phyloP scores from a whole-genome alignment of 2,888 invertebrate genomes.

The Pristionchus japonicus region DNA sequence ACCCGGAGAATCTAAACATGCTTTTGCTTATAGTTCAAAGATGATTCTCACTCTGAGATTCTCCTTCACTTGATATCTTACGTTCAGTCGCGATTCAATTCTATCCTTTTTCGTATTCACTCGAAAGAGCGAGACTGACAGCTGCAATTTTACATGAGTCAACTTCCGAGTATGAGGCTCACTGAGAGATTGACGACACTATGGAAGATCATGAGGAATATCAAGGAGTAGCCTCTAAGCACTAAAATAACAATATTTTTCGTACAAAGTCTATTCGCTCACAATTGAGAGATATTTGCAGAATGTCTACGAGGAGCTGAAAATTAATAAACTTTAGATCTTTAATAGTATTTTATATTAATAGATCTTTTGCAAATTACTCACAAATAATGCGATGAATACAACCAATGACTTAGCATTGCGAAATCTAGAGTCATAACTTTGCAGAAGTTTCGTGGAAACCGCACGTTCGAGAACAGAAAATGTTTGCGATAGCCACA shows the following conservation, averaged over 20 bases:
- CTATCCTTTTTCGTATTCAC: background rate
- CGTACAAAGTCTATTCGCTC: too few relatives aligned
- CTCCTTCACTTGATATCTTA: background rate
- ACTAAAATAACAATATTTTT: background rate
- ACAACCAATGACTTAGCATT: background rate
- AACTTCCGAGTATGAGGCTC: background rate
- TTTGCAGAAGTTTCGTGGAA: background rate
- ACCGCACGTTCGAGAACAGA: background rate
- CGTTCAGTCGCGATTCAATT: background rate
- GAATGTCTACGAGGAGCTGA: background rate
- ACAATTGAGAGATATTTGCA: background rate
- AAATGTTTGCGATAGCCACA: background rate
- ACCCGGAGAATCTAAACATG: background rate
- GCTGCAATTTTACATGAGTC: background rate
- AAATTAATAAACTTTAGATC: background rate
- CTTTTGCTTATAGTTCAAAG: background rate
- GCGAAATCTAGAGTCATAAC: background rate
- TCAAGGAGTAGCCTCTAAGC: background rate
- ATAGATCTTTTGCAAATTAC: background rate
- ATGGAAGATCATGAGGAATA: background rate
- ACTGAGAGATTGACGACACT: background rate
- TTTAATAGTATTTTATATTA: too few relatives aligned
- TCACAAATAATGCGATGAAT: background rate
- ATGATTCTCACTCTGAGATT: background rate
- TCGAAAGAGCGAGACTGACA: background rate